These are phyloP conservation scores for Notolepis coatsorum DNA, from an alignment of 2,797 vertebrate genomes.

Conservation along the genomic window DNA sequence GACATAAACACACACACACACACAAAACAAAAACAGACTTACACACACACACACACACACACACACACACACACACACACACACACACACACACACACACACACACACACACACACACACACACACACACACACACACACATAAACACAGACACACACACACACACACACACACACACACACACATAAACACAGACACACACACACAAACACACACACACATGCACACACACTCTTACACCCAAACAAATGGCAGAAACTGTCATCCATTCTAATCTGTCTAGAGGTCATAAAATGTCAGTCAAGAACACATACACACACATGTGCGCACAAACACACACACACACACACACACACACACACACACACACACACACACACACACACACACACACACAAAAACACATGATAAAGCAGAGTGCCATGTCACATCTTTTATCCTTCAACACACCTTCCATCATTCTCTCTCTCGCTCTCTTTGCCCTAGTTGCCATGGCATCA, in stretches of 20 bases:
- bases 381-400: background rate
- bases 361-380: background rate
- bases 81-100: too few relatives aligned
- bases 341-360: background rate
- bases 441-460: background rate
- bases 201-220: background rate
- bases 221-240: background rate
- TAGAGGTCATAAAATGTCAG: background rate
- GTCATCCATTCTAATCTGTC: background rate
- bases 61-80: too few relatives aligned
- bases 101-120: too few relatives aligned
- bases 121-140: too few relatives aligned
- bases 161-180: background rate
- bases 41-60: too few relatives aligned
- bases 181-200: slow-evolving; percentile 1
- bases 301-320: background rate
- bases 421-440: background rate
- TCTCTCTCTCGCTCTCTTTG: slow-evolving; percentile 6
- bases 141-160: slow-evolving; percentile 4
- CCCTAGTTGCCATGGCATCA: slow-evolving; percentile 12
- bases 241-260: background rate
- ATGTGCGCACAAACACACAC: background rate
- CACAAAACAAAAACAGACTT: background rate
- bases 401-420: background rate
- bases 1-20: slow-evolving; percentile 1